Evolutionary conservation across 2,888 invertebrate genomes (phyloP).

Genomic region (Pristionchus mayeri): DNA sequence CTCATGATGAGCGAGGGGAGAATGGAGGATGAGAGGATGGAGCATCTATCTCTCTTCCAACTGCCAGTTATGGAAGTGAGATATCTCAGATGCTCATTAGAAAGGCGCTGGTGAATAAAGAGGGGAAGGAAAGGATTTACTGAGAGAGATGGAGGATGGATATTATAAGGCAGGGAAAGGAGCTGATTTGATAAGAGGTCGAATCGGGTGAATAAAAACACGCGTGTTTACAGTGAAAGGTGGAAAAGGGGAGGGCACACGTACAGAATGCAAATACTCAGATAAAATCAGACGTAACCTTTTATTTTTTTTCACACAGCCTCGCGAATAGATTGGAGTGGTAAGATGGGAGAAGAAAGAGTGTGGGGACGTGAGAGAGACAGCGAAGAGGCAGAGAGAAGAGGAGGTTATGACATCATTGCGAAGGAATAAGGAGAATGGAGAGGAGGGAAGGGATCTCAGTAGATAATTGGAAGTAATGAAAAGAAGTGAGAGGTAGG

Average conservation of each 20-base stretch:
- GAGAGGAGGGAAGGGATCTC: neutral
- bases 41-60: neutral
- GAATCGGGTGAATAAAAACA: slow-evolving; percentile 28
- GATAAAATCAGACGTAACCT: neutral
- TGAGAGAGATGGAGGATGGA: neutral
- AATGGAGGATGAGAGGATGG: too few relatives aligned
- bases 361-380: slow-evolving; percentile 21
- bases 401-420: slow-evolving; percentile 33
- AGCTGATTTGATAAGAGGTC: slow-evolving; percentile 30
- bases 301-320: neutral
- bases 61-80: neutral
- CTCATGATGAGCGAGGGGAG: too few relatives aligned
- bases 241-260: neutral
- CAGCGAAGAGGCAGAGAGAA: neutral
- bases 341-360: slow-evolving; percentile 11
- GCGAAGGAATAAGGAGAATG: slow-evolving; percentile 6
- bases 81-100: neutral
- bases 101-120: neutral
- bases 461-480: slow-evolving; percentile 31
- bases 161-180: neutral
- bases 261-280: neutral
- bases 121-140: neutral
- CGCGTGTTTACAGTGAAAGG: neutral
- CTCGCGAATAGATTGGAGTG: neutral
- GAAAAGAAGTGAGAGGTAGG: neutral